A percentile compares a stretch with the other conserved stretches of the same genome.
These are phyloP conservation scores for Thymelicus acteon DNA, from an alignment of 2,888 invertebrate species.

Conservation along the genomic window DNA sequence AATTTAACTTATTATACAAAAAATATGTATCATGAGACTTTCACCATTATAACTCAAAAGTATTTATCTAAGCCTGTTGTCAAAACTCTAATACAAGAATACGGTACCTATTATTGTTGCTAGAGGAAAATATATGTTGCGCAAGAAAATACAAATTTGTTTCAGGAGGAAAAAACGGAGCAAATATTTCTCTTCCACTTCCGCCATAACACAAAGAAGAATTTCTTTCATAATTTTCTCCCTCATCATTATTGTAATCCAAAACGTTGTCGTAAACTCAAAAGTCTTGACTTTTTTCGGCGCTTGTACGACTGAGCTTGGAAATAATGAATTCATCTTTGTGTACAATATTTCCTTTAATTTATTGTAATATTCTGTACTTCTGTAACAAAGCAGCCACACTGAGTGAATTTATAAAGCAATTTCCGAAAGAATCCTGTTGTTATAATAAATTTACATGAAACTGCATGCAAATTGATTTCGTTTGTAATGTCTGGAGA, in stretches of 20 bases:
- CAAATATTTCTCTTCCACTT: conserved; percentile 12
- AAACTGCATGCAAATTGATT: conserved; percentile 8
- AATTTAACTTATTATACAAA: too few relatives aligned
- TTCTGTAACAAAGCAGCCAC: background rate
- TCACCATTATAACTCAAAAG: too few relatives aligned
- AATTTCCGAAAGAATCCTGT: background rate
- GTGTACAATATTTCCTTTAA: conserved; percentile 1
- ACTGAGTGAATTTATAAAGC: conserved; percentile 4
- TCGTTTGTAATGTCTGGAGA: background rate
- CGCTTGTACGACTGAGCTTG: background rate
- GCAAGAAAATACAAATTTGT: background rate
- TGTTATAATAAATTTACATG: conserved; percentile 12
- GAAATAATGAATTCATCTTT: conserved; percentile 4
- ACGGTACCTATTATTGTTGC: background rate
- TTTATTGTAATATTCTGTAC: background rate
- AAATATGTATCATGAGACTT: too few relatives aligned
- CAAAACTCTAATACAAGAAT: background rate
- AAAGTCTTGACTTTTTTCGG: conserved; percentile 1
- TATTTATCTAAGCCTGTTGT: background rate
- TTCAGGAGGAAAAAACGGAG: background rate
- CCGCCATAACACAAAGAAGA: conserved; percentile 22
- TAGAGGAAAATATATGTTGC: background rate
- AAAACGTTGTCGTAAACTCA: conserved; percentile 7
- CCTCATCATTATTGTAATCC: conserved; percentile 27
- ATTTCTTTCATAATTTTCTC: conserved; percentile 18